Evolutionary conservation across 2,888 invertebrate species (phyloP).

Genomic region (Synergus itoensis): DNA sequence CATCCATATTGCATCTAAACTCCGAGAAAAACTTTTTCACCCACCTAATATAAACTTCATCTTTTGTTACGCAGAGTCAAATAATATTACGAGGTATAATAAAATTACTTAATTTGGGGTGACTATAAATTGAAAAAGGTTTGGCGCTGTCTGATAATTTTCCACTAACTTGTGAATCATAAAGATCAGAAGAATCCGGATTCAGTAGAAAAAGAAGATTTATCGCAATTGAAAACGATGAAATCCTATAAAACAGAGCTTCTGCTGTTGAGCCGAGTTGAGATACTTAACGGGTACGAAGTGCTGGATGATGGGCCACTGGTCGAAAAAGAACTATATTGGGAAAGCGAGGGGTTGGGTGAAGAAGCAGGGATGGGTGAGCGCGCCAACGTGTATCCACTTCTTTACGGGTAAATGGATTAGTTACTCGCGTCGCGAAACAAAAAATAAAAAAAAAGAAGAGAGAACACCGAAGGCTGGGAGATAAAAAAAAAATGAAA

Average conservation of each 20-base stretch:
- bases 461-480: slow-evolving; percentile 34
- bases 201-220: neutral
- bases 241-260: slow-evolving; percentile 59
- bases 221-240: slow-evolving; percentile 52
- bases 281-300: slow-evolving; percentile 61
- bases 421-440: slow-evolving; percentile 63
- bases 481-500: slow-evolving; percentile 16
- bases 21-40: neutral
- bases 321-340: slow-evolving; percentile 46
- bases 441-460: slow-evolving; percentile 54
- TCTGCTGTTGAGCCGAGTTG: slow-evolving; percentile 50
- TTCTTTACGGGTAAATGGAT: slow-evolving; percentile 69
- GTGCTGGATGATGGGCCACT: slow-evolving; percentile 52
- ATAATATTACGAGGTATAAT: neutral
- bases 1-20: neutral
- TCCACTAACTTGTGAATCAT: too few species aligned
- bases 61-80: neutral
- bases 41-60: slow-evolving; percentile 8
- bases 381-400: slow-evolving; percentile 44
- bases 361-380: slow-evolving; percentile 47
- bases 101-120: neutral
- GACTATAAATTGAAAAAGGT: neutral
- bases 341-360: neutral
- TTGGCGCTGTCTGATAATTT: neutral
- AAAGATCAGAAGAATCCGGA: neutral